phyloP scores from a whole-genome alignment of 2,888 invertebrate genomes.

The Drosophila robusta region DNA sequence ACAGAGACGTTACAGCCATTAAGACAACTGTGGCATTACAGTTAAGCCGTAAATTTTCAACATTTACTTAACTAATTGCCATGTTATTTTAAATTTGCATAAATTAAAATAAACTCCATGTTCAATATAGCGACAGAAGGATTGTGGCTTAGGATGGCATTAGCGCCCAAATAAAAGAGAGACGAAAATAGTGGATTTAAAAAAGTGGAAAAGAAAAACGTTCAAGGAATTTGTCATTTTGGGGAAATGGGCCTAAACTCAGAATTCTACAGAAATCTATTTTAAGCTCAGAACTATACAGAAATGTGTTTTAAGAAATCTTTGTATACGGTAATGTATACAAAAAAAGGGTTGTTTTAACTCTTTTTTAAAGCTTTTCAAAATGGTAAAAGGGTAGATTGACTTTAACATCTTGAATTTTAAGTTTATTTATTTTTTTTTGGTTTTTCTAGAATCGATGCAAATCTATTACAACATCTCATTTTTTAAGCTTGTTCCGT shows the following conservation, averaged over 20 bases:
- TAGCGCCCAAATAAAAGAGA: conserved; percentile 9
- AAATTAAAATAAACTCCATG: conserved; percentile 64
- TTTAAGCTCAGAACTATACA: no score
- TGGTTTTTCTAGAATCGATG: no score
- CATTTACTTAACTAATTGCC: conserved; percentile 84
- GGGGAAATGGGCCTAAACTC: conserved; percentile 16
- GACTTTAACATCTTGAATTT: no score
- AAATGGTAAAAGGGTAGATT: no score
- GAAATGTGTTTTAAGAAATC: no score
- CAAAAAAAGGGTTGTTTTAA: no score
- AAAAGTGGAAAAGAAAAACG: neutral
- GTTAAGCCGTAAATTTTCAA: conserved; percentile 53
- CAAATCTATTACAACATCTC: no score
- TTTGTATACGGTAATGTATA: no score
- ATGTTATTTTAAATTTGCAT: conserved; percentile 77
- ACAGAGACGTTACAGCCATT: conserved; percentile 25
- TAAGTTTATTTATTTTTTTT: no score
- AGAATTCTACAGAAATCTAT: no score
- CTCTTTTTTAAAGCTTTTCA: no score
- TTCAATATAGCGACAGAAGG: conserved; percentile 31
- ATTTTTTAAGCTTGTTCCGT: no score
- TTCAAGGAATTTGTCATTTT: conserved; percentile 20
- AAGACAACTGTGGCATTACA: conserved; percentile 47
- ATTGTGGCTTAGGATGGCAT: conserved; percentile 46
- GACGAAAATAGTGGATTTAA: neutral